A percentile compares a stretch with the other conserved stretches of the same genome.
phyloP scores from a whole-genome alignment of 2,797 vertebrate genomes.

The Chelon labrosus region DNA sequence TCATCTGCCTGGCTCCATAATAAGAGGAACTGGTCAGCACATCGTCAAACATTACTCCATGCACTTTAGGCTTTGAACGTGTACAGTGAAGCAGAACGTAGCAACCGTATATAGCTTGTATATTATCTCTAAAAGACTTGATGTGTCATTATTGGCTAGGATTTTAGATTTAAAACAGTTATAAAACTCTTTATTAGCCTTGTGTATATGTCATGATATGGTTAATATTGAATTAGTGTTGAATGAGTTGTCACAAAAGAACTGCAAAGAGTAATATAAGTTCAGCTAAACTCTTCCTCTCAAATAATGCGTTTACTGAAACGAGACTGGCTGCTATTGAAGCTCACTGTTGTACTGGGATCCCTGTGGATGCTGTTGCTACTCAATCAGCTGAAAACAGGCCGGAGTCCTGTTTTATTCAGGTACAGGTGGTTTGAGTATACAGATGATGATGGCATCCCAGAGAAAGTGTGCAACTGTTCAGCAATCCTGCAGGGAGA shows the following conservation, averaged over 20 bases:
- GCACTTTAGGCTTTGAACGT: background rate
- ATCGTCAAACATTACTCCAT: background rate
- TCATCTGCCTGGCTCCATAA: background rate
- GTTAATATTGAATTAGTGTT: too few species aligned
- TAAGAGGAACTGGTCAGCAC: background rate
- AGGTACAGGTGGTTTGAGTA: constrained; percentile 75
- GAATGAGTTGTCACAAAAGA: too few species aligned
- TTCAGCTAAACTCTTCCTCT: background rate
- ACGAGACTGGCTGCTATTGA: background rate
- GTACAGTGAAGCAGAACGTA: too few species aligned
- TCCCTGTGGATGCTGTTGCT: constrained; percentile 19
- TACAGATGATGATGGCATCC: constrained; percentile 61
- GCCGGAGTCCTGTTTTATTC: background rate
- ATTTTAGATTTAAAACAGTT: too few species aligned
- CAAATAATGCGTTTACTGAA: constrained; percentile 11
- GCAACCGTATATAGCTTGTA: too few species aligned
- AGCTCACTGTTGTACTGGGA: constrained; percentile 17
- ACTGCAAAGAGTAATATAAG: background rate
- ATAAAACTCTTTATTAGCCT: too few species aligned
- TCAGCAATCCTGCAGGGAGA: constrained; percentile 85
- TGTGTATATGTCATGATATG: too few species aligned
- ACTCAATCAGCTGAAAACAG: background rate
- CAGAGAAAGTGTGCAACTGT: constrained; percentile 82
- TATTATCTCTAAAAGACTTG: too few species aligned
- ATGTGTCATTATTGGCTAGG: too few species aligned